Conservation (phyloP, 2,888 invertebrate genomes). For the Criorhina ranunculi region DNA sequence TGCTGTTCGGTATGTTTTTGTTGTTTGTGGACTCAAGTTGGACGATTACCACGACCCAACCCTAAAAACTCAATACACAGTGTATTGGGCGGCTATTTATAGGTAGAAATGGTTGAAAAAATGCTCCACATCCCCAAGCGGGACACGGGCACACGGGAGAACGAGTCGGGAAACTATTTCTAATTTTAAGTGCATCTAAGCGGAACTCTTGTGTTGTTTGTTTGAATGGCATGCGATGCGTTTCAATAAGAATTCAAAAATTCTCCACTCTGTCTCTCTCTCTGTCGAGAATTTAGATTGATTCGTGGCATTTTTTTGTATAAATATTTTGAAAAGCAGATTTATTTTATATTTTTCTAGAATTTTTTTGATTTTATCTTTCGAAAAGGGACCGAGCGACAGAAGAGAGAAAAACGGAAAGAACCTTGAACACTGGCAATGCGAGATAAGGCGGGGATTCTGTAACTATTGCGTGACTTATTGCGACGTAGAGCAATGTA, state of each 20-base stretch:
- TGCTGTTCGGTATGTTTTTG: background rate
- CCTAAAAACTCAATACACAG: slow-evolving; percentile 46
- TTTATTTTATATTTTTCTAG: slow-evolving; percentile 43
- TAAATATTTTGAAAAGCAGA: slow-evolving; percentile 46
- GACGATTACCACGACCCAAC: slow-evolving; percentile 57
- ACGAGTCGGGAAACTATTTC: slow-evolving; percentile 63
- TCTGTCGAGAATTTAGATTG: slow-evolving; percentile 31
- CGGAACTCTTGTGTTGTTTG: slow-evolving; percentile 64
- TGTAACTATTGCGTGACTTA: slow-evolving; percentile 5
- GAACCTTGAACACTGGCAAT: slow-evolving; percentile 7
- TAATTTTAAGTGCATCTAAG: slow-evolving; percentile 75
- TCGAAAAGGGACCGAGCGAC: too few relatives aligned
- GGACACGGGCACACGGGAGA: background rate
- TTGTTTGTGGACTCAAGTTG: slow-evolving; percentile 14
- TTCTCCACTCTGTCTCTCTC: slow-evolving; percentile 7
- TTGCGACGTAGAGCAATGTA: slow-evolving; percentile 8
- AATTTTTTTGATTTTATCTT: slow-evolving; percentile 41
- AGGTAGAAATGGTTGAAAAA: slow-evolving; percentile 52
- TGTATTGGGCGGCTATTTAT: slow-evolving; percentile 49
- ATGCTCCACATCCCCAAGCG: slow-evolving; percentile 21
- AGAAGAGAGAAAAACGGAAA: background rate
- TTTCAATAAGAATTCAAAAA: slow-evolving; percentile 66
- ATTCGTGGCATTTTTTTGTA: slow-evolving; percentile 34
- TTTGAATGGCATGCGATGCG: slow-evolving; percentile 66
- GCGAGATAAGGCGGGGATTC: slow-evolving; percentile 2